phyloP scores from a whole-genome alignment of 2,888 invertebrate species.

The Yponomeuta sedellus region DNA sequence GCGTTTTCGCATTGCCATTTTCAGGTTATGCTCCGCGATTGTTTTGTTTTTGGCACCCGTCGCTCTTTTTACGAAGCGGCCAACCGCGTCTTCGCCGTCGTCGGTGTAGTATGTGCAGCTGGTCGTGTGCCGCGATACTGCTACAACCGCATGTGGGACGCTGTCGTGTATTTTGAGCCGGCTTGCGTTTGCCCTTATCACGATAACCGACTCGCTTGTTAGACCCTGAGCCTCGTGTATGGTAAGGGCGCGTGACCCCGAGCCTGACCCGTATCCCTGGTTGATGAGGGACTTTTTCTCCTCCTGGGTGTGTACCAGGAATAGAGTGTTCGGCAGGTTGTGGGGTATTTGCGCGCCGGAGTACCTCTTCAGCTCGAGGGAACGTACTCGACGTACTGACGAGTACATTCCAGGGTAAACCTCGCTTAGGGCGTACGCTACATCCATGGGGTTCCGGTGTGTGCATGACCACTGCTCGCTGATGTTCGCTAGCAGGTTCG shows the following conservation, averaged over 20 bases:
- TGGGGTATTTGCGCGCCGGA: slow-evolving; percentile 5
- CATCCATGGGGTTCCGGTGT: slow-evolving; percentile 15
- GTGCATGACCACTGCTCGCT: slow-evolving; percentile 20
- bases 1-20: background rate
- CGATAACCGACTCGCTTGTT: slow-evolving; percentile 15
- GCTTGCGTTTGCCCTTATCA: slow-evolving; percentile 12
- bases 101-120: slow-evolving; percentile 19
- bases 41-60: background rate
- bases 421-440: slow-evolving; percentile 20
- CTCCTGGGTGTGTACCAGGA: too few relatives aligned
- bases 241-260: slow-evolving; percentile 13
- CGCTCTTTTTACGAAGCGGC: background rate
- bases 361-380: background rate
- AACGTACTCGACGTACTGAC: background rate
- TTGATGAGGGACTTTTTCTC: slow-evolving; percentile 15
- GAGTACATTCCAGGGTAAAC: slow-evolving; percentile 16
- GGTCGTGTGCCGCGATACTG: slow-evolving; percentile 19
- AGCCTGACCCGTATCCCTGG: too few relatives aligned
- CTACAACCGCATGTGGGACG: slow-evolving; percentile 21
- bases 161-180: slow-evolving; percentile 13
- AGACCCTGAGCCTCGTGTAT: slow-evolving; percentile 21
- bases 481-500: slow-evolving; percentile 23
- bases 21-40: slow-evolving; percentile 1
- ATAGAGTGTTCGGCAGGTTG: background rate
- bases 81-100: slow-evolving; percentile 12